Evolutionary conservation across 2,113 vertebrate species (phyloP).

Genomic region (Alligator mississippiensis): DNA sequence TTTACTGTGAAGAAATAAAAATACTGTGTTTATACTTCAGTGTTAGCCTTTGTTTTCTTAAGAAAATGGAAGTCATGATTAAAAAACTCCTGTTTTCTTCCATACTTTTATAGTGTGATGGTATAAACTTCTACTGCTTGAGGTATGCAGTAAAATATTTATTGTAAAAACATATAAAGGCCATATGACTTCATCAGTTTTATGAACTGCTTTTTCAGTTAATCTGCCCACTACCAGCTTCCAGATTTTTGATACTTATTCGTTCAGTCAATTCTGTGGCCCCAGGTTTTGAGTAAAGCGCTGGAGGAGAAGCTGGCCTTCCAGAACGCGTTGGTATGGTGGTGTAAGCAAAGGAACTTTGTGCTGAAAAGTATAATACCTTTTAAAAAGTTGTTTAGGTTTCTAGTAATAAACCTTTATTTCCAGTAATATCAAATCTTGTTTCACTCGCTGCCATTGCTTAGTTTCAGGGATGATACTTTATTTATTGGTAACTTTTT

Average conservation of each 20-base stretch:
- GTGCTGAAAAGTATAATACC: neutral
- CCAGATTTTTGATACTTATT: neutral
- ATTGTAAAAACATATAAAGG: neutral
- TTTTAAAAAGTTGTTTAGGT: neutral
- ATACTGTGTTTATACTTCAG: neutral
- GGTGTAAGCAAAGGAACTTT: constrained; percentile 18
- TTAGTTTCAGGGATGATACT: neutral
- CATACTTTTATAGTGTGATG: neutral
- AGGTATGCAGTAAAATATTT: neutral
- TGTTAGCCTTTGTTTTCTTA: neutral
- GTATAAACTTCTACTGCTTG: neutral
- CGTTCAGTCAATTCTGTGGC: neutral
- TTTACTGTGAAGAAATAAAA: neutral
- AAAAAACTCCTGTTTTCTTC: neutral
- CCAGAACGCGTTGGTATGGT: neutral
- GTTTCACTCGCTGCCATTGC: neutral
- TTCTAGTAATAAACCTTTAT: constrained; percentile 11
- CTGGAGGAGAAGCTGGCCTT: neutral
- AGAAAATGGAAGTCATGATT: neutral
- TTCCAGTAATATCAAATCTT: constrained; percentile 6
- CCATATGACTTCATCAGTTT: neutral
- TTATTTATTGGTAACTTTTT: neutral
- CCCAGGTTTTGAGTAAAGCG: neutral
- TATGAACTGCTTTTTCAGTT: neutral
- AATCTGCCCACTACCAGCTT: neutral